phyloP scores from a whole-genome alignment of 1,140 invertebrate species.

The Drosophila lini region DNA sequence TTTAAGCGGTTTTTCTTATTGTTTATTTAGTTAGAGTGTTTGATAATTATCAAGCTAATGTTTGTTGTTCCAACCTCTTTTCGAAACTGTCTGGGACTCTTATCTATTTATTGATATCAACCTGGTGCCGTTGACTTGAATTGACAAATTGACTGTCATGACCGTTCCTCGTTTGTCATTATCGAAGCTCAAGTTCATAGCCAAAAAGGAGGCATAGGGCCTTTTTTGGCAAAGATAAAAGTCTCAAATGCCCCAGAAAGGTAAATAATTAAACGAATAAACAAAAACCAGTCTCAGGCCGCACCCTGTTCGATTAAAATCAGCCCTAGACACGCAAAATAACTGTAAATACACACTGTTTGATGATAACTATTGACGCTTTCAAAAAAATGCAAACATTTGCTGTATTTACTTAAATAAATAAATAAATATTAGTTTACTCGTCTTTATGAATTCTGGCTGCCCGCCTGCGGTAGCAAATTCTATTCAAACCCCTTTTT shows the following conservation, averaged over 20 bases:
- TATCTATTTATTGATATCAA: conserved; percentile 40
- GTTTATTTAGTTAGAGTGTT: neutral
- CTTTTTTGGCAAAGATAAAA: conserved; percentile 2
- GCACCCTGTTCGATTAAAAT: conserved; percentile 24
- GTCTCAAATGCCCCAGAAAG: conserved; percentile 15
- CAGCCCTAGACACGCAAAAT: conserved; percentile 44
- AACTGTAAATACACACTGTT: conserved; percentile 18
- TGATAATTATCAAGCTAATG: neutral
- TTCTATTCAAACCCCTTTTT: conserved; percentile 45
- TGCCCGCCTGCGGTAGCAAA: conserved; percentile 12
- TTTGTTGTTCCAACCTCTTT: conserved; percentile 7
- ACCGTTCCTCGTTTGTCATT: conserved; percentile 41
- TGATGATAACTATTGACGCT: conserved; percentile 34
- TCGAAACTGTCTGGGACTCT: conserved; percentile 9
- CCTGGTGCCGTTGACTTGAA: conserved; percentile 30
- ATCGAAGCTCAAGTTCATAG: conserved; percentile 18
- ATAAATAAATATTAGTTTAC: too few relatives aligned
- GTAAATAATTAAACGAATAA: conserved; percentile 23
- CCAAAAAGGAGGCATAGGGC: neutral
- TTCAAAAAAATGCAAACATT: conserved; percentile 55
- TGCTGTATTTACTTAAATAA: conserved; percentile 44
- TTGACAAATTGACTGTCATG: conserved; percentile 51
- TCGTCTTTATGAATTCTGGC: conserved; percentile 14
- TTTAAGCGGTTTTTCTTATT: too few relatives aligned
- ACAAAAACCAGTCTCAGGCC: conserved; percentile 7